A percentile compares a stretch with the other conserved stretches of the same genome.
phyloP scores from a whole-genome alignment of 2,888 invertebrate genomes.

The Cepaea hortensis region DNA sequence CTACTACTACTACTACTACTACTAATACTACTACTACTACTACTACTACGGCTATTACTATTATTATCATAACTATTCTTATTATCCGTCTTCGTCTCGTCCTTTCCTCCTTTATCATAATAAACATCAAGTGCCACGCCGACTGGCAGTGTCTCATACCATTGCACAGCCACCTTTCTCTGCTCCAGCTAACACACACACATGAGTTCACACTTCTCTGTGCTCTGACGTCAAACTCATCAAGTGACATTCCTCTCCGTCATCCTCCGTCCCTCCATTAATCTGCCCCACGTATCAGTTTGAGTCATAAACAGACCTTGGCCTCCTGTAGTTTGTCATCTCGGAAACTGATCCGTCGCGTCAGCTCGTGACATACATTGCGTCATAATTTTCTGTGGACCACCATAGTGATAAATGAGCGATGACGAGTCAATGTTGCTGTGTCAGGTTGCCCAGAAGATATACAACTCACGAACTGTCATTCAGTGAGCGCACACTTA shows the following conservation, averaged over 20 bases:
- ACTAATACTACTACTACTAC: constrained; percentile 5
- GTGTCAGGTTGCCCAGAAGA: too few relatives aligned
- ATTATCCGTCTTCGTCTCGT: neutral
- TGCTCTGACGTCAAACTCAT: too few relatives aligned
- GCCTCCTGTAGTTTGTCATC: neutral
- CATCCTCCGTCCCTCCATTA: neutral
- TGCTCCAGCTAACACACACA: too few relatives aligned
- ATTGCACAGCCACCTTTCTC: neutral
- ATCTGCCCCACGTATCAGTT: neutral
- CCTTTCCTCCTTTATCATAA: neutral
- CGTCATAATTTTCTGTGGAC: neutral
- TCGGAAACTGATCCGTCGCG: neutral
- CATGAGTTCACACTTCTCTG: too few relatives aligned
- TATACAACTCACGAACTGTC: too few relatives aligned
- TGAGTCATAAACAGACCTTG: neutral
- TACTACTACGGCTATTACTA: constrained; percentile 1
- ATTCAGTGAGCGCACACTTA: too few relatives aligned
- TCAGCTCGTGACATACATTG: neutral
- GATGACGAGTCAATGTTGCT: neutral
- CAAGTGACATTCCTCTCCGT: neutral
- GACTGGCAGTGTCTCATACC: neutral
- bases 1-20: neutral
- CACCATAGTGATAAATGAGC: neutral
- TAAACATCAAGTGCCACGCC: neutral
- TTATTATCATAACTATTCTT: neutral